Evolutionary conservation across 2,113 vertebrate genomes (phyloP), one percentile per base, ranked within the genome.

Genomic region (Probosciger aterrimus): DNA sequence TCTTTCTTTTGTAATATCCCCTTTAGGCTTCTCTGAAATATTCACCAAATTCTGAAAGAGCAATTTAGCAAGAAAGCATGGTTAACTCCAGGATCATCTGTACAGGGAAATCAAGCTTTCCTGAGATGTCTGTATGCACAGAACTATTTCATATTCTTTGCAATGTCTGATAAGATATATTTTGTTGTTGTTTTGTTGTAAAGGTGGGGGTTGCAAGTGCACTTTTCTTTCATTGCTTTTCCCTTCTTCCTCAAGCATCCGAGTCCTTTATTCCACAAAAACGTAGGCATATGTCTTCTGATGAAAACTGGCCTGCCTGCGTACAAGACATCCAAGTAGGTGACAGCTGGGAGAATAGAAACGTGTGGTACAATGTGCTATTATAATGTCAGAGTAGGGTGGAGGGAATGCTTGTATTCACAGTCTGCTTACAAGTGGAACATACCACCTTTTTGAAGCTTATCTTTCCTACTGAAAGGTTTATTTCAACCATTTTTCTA

Each of bases 111-210:
- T 41, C 12, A 43, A n/a, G 23, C 15, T 47, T 86, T 81, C 23
- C 12, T 63, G 64, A 59, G 55, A 88, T 46, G 3, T 24, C 28
- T 67, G 15, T 37, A 11, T 60, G 30, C 18, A 9, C 49, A 8
- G 35, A 63, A 20, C 25, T 71, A 19, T 52, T 78, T 59, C 70
- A 33, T 30, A 7, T 28, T 81, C 22, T 92, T 74, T 82, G 14
- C 18, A 53, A 14, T 59, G 37, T 31, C 6, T 0, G 0, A 14
- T 31, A 39, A 6, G 4, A 0, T 81, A 1, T 24, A 18, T 71
- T 86, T 84, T 64, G 8, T 19, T 63, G 19, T 41, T 85, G 10
- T 74, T n/a, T n/a, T n/a, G 86, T 62, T 83, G 4, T 41, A 27
- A 41, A 7, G 14, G 14, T 7, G 41, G 10, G 10, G 4, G 10